Base-by-base conservation (phyloP, 2,113 vertebrate species). In the Natator depressus region DNA sequence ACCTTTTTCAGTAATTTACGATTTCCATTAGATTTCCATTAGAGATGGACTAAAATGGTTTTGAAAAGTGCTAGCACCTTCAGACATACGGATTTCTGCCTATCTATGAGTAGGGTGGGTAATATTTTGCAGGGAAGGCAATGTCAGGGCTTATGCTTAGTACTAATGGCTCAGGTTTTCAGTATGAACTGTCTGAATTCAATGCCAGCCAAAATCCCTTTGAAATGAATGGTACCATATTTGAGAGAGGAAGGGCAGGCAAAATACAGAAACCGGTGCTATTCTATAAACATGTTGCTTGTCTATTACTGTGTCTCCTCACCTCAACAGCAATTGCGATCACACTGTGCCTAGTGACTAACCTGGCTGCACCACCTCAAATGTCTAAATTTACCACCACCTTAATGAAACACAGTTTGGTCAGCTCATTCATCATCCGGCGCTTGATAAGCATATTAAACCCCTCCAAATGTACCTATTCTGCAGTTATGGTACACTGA, bases 21-120 rank as follows among this genome's bases (percentile, higher is more conserved):
- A 97, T 98, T 98, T 98, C 98, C 97, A 98, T 98, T 98, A 98
- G 97, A 98, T 98, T 98, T 98, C 98, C 97, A 97, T 98, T 98
- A 98, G 94, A 97, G 97, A 98, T 98, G 97, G 97, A 89, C 98
- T 96, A 95, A 97, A 97, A 88, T 2, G 72, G 95, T 96, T 97
- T 97, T 92, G 96, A 92, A 94, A 97, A 96, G 97, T 95, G 96
- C 98, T 96, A 72, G 90, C 88, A 95, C 98, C 91, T 96, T 91
- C 80, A 86, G 90, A 92, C 97, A 88, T 88, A 96, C 84, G 94
- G 94, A 55, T 82, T 82, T 78, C 82, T 84, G 85, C 82, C 84
- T 91, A 91, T 59, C 89, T 79, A 91, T 2, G 47, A 89, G 91
- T 89, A 91, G 82, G 83, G 87, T 3, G 46, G 78, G 84, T 29